Evolutionary conservation across 2,888 invertebrate species (phyloP), one percentile per base, ranked within the genome.

Genomic region (Drosophila heteroneura): DNA sequence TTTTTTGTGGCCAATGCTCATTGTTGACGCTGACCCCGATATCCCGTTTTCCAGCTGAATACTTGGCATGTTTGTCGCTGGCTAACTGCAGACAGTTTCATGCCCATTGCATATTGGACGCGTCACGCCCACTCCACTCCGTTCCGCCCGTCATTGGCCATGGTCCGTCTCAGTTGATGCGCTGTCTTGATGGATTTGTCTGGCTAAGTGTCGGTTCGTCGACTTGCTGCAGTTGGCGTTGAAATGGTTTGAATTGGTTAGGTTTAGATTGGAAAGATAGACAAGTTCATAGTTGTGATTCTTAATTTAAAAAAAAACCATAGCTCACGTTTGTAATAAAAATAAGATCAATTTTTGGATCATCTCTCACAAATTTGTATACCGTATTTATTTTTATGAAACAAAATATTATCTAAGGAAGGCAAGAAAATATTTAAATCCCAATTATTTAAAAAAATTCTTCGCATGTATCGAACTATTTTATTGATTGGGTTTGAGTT

Each of bases 101-200:
- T 88, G 88, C 77, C 82, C 74, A 72, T 69, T 79, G 85, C 70
- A 66, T 75, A 69, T 70, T 79, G 62, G 63, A 65, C 64, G 28
- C 52, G 49, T 60, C 66, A 44, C 64, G 51, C 52, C 62, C 56
- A n/a, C 35, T 22, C 51, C 47, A 49, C 47, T 57, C 7, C 22
- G 14, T 35, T 51, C 10, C 28, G 14, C 37, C 33, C 16, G 10
- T 26, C 7, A 16, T 28, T 5, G 52, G 3, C 35, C 52, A 14
- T 14, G 47, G n/a, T n/a, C 56, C 37, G 68, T 54, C 81, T 61
- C 59, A 60, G 47, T 54, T 65, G 74, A 64, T 49, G 69, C 54
- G 71, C 81, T 87, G 85, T 80, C 85, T 89, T 85, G 85, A 85
- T 85, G 85, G 85, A 85, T 89, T 85, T 89, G 89, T 79, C 87